Evolutionary conservation across 2,113 vertebrate species (phyloP).

Genomic region (Epinephelus cyanopodus): DNA sequence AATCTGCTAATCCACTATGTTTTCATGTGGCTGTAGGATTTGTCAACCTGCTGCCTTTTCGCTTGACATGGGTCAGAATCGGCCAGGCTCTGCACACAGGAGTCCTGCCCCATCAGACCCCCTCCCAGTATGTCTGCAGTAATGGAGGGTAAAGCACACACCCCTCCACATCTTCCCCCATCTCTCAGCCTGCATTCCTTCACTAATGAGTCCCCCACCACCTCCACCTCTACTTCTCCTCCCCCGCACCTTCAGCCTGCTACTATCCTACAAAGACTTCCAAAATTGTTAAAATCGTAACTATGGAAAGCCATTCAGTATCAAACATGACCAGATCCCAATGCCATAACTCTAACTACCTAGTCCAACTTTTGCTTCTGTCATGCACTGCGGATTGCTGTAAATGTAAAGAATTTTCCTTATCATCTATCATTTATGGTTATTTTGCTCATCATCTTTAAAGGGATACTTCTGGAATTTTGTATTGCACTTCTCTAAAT

Average conservation of each 20-base stretch:
- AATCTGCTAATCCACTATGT: slow-evolving; percentile 78
- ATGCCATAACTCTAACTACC: background rate
- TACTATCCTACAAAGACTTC: slow-evolving; percentile 17
- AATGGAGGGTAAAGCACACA: slow-evolving; percentile 32
- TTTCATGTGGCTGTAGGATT: slow-evolving; percentile 76
- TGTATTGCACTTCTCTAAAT: background rate
- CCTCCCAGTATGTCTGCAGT: slow-evolving; percentile 42
- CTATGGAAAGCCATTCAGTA: background rate
- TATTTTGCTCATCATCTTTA: background rate
- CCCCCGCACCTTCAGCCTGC: slow-evolving; percentile 30
- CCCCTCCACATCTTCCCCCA: slow-evolving; percentile 35
- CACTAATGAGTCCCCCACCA: slow-evolving; percentile 73
- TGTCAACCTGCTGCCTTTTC: slow-evolving; percentile 69
- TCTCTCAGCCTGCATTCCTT: slow-evolving; percentile 77
- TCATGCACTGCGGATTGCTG: background rate
- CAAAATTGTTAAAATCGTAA: background rate
- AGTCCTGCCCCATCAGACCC: slow-evolving; percentile 59
- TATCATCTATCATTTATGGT: background rate
- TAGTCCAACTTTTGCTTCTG: background rate
- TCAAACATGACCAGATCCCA: background rate
- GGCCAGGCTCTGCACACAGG: slow-evolving; percentile 42
- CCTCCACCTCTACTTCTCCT: slow-evolving; percentile 15
- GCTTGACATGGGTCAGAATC: slow-evolving; percentile 72
- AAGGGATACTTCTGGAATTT: background rate
- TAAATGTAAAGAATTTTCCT: background rate